phyloP scores from a whole-genome alignment of 2,113 vertebrate genomes.

The Paradisaea rubra region DNA sequence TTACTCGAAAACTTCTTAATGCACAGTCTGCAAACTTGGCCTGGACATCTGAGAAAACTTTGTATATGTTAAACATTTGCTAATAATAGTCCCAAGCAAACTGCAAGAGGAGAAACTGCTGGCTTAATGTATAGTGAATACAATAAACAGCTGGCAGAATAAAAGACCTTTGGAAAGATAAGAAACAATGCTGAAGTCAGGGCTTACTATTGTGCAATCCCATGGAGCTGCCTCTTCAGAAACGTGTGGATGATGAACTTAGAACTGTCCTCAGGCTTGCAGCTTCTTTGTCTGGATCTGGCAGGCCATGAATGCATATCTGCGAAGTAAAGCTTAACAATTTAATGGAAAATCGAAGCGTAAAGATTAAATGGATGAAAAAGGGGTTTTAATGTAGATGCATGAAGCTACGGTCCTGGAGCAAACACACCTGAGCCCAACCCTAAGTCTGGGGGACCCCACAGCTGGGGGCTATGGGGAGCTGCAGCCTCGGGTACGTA shows the following conservation, averaged over 20 bases:
- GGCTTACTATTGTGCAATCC: background rate
- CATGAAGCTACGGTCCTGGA: background rate
- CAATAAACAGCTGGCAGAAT: background rate
- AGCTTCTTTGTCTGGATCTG: background rate
- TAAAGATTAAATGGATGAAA: background rate
- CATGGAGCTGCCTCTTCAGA: background rate
- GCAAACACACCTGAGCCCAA: background rate
- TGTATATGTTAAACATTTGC: background rate
- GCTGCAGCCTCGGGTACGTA: rapidly evolving
- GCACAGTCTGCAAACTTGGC: background rate
- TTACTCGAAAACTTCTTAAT: background rate
- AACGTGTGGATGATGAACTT: background rate
- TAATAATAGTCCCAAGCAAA: background rate
- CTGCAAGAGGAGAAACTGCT: slow-evolving; percentile 1
- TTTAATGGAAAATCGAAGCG: background rate
- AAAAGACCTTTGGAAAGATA: background rate
- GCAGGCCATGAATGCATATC: background rate
- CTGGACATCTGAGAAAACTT: background rate
- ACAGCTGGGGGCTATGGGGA: background rate
- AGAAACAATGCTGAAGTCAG: background rate
- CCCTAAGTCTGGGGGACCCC: background rate
- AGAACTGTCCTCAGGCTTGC: background rate
- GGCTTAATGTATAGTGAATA: background rate
- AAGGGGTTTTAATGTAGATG: background rate
- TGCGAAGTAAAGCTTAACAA: background rate